A percentile compares a stretch with the other conserved stretches of the same genome.
phyloP scores from a whole-genome alignment of 2,797 vertebrate genomes.

The Sitta carolinensis region DNA sequence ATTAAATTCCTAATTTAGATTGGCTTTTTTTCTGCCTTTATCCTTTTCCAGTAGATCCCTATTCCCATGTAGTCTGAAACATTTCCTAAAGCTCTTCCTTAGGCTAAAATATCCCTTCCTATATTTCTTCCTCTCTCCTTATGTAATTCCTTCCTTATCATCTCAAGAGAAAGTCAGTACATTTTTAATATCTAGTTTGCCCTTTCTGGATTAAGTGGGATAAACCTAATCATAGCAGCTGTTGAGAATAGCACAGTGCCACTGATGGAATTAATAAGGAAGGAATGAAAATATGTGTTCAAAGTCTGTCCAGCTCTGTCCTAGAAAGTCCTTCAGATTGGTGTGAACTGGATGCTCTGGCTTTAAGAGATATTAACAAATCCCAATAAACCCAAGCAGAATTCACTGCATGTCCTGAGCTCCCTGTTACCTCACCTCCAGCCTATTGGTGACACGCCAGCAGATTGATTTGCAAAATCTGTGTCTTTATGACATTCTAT shows the following conservation, averaged over 20 bases:
- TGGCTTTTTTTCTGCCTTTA: background rate
- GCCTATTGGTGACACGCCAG: background rate
- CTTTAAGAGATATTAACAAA: background rate
- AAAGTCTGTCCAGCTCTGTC: background rate
- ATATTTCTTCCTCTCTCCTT: background rate
- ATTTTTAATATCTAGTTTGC: background rate
- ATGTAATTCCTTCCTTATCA: background rate
- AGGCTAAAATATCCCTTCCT: background rate
- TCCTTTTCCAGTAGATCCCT: background rate
- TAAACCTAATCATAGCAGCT: background rate
- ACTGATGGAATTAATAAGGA: background rate
- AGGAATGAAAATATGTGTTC: background rate
- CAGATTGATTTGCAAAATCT: conserved; percentile 27
- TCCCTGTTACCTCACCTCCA: background rate
- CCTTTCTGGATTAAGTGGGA: background rate
- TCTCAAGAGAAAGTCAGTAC: background rate
- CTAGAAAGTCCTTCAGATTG: background rate
- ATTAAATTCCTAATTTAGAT: background rate
- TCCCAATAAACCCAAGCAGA: background rate
- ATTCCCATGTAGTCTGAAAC: background rate
- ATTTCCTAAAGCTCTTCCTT: background rate
- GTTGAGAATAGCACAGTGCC: background rate
- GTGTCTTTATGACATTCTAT: background rate
- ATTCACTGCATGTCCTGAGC: background rate
- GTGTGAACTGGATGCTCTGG: background rate